Conservation (phyloP, 1,140 invertebrate species). For the Diorhabda elongata region DNA sequence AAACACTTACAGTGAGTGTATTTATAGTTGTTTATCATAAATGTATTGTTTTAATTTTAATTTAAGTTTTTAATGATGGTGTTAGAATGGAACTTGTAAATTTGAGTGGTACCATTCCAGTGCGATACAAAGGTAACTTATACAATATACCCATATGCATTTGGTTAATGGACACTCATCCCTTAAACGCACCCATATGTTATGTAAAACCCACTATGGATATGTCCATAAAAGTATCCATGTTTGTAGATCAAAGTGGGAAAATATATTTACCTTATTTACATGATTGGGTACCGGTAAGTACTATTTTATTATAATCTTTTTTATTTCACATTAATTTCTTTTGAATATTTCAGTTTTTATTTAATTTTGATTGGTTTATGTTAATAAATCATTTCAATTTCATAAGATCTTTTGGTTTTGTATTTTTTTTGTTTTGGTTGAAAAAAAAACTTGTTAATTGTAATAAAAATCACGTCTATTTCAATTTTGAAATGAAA, state of each 20-base stretch:
- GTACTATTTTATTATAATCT: conserved; percentile 34
- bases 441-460: too few species aligned
- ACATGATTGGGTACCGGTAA: conserved; percentile 88
- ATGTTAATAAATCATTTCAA: too few species aligned
- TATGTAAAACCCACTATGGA: conserved; percentile 93
- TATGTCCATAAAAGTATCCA: conserved; percentile 94
- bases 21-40: not conserved
- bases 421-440: too few species aligned
- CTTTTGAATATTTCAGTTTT: too few species aligned
- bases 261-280: conserved; percentile 96
- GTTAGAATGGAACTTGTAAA: conserved; percentile 75
- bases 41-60: conserved; percentile 44
- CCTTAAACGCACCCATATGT: conserved; percentile 94
- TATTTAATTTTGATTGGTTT: too few species aligned
- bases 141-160: conserved; percentile 98
- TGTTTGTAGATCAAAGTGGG: conserved; percentile 91
- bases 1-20: conserved; percentile 61
- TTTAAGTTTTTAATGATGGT: conserved; percentile 87
- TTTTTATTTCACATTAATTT: too few species aligned
- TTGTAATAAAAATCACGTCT: too few species aligned
- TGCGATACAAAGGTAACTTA: conserved; percentile 79
- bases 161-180: conserved; percentile 96
- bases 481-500: too few species aligned
- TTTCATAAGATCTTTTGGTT: too few species aligned
- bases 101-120: conserved; percentile 89